Evolutionary conservation across 37 sponge, comb jelly and placozoan genomes (phyloP).

Genomic region (Chondrilla cf. caribensis): DNA sequence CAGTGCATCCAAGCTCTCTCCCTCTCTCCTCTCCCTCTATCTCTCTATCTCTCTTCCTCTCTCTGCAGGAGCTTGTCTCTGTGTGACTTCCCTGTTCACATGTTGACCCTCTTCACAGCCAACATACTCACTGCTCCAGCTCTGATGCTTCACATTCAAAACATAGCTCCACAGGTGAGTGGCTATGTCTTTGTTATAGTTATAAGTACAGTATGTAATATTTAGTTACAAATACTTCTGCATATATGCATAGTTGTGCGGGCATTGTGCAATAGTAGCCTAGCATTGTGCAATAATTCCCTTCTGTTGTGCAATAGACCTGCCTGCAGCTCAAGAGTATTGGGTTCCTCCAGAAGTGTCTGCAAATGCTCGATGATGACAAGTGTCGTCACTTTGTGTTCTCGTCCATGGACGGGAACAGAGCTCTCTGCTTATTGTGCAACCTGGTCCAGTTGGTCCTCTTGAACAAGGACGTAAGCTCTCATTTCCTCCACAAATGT

Average conservation of each 20-base stretch:
- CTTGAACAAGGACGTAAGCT: constrained; percentile 15
- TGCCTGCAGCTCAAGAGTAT: not conserved
- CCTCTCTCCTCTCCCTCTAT: not conserved
- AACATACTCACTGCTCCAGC: constrained; percentile 55
- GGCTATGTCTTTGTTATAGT: no score
- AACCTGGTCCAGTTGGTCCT: constrained; percentile 15
- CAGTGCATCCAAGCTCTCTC: not conserved
- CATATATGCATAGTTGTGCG: not conserved
- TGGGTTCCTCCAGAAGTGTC: not conserved
- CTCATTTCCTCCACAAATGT: not conserved
- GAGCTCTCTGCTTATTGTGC: constrained; percentile 6
- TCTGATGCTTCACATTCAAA: constrained; percentile 39
- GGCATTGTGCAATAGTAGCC: no score
- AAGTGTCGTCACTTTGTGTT: constrained; percentile 1
- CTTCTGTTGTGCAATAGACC: not conserved
- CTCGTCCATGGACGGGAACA: not conserved
- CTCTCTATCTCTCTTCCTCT: not conserved
- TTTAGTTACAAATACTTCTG: not conserved
- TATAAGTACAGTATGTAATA: not conserved
- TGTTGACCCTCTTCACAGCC: constrained; percentile 38
- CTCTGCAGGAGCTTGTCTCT: constrained; percentile 37
- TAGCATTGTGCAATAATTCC: no score
- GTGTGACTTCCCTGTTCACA: constrained; percentile 41
- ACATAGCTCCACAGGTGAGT: constrained; percentile 53
- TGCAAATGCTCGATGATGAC: not conserved